Conservation (phyloP, 2,888 invertebrate species). For the Cheilosia pagana region DNA sequence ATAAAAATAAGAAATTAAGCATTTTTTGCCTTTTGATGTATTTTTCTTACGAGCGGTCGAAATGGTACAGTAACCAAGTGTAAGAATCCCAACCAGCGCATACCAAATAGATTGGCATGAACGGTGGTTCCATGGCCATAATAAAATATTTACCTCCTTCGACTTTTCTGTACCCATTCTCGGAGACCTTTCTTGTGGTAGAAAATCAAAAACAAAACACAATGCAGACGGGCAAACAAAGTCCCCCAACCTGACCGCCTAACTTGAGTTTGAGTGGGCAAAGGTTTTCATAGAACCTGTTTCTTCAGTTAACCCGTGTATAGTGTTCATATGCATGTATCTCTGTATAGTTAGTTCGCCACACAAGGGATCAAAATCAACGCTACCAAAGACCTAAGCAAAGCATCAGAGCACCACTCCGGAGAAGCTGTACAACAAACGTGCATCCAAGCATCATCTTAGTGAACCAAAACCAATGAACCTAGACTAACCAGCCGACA, state of each 20-base stretch:
- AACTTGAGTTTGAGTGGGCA: conserved; percentile 44
- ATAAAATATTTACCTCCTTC: conserved; percentile 56
- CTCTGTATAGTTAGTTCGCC: conserved; percentile 5
- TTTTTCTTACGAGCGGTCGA: conserved; percentile 22
- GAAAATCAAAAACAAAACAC: conserved; percentile 20
- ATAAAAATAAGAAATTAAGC: conserved; percentile 25
- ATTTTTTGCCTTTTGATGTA: conserved; percentile 10
- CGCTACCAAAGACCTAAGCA: conserved; percentile 38
- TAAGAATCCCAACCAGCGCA: conserved; percentile 26
- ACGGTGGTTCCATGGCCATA: conserved; percentile 51
- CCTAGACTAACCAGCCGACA: conserved; percentile 53
- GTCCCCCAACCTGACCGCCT: conserved; percentile 65
- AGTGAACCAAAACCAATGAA: conserved; percentile 75
- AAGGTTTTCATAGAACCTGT: conserved; percentile 66
- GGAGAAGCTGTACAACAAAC: conserved; percentile 11
- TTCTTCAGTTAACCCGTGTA: conserved; percentile 45
- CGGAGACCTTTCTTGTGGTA: conserved; percentile 50
- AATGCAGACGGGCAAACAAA: conserved; percentile 15
- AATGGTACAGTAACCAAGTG: conserved; percentile 16
- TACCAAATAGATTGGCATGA: conserved; percentile 40
- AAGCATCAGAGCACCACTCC: conserved; percentile 2
- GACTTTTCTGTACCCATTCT: conserved; percentile 72
- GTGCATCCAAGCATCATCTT: conserved; percentile 57
- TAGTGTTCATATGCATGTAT: conserved; percentile 8
- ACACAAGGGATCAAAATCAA: conserved; percentile 45